Percentiles rank a stretch among this genome's conserved stretches.
These are phyloP conservation scores for Drosophila nigricruria DNA, from an alignment of 2,888 invertebrate species.

Conservation along the genomic window DNA sequence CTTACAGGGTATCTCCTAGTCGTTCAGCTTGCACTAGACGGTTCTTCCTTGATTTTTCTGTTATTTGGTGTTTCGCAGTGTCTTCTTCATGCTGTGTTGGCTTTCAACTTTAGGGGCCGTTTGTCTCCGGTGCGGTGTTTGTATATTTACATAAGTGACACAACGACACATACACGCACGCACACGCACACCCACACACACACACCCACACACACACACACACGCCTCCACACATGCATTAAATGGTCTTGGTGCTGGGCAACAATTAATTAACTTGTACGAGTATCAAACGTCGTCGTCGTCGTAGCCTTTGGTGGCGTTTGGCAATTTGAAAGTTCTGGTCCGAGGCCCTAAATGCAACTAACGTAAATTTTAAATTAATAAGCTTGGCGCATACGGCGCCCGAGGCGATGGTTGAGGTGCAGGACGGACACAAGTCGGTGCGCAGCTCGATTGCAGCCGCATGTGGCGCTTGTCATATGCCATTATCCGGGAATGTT, in stretches of 20 bases:
- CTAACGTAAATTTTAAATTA: slow-evolving; percentile 79
- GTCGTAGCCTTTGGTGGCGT: slow-evolving; percentile 56
- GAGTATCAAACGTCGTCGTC: slow-evolving; percentile 68
- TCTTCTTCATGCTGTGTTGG: slow-evolving; percentile 57
- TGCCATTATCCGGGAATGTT: slow-evolving; percentile 79
- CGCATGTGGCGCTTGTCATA: slow-evolving; percentile 81
- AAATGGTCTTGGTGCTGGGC: slow-evolving; percentile 49
- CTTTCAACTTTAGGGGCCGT: slow-evolving; percentile 70
- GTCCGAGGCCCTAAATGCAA: slow-evolving; percentile 61
- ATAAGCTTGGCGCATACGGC: slow-evolving; percentile 70
- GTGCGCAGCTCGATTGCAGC: slow-evolving; percentile 52
- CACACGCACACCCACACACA: neutral
- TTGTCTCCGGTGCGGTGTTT: slow-evolving; percentile 55
- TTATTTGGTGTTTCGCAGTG: slow-evolving; percentile 27
- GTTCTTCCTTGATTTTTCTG: slow-evolving; percentile 19
- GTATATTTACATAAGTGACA: slow-evolving; percentile 73
- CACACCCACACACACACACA: slow-evolving; percentile 5
- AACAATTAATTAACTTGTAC: slow-evolving; percentile 83
- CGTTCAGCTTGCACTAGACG: slow-evolving; percentile 8
- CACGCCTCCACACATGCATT: slow-evolving; percentile 9
- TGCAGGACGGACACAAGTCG: neutral
- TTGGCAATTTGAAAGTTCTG: slow-evolving; percentile 52
- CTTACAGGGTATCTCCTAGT: slow-evolving; percentile 25
- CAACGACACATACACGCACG: slow-evolving; percentile 31
- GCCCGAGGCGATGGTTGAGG: slow-evolving; percentile 27